phyloP scores from a whole-genome alignment of 2,888 invertebrate genomes.

The Chouioia cunea region DNA sequence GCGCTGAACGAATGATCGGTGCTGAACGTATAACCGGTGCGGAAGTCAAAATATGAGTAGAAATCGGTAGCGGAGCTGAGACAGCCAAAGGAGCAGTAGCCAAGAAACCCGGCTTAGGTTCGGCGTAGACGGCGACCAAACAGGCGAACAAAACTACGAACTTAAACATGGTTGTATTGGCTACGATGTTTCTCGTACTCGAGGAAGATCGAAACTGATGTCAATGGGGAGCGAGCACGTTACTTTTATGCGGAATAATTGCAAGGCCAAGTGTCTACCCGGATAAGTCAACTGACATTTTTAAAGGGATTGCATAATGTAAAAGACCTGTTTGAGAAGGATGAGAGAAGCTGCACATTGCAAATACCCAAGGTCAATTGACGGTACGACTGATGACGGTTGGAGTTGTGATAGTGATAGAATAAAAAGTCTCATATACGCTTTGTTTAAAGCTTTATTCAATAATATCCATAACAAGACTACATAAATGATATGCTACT shows the following conservation, averaged over 20 bases:
- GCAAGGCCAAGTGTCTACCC: no score
- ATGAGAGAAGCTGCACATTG: no score
- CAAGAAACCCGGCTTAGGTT: background rate
- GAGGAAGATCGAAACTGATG: constrained; percentile 22
- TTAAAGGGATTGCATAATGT: no score
- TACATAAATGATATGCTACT: no score
- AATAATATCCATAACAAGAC: no score
- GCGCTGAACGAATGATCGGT: constrained; percentile 4
- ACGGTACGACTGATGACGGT: no score
- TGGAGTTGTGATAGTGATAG: no score
- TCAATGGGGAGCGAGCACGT: background rate
- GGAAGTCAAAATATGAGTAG: background rate
- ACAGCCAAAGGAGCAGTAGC: background rate
- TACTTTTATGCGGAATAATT: constrained; percentile 15
- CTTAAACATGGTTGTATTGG: constrained; percentile 6
- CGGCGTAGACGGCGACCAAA: constrained; percentile 23
- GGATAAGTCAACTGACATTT: no score
- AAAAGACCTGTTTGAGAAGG: no score
- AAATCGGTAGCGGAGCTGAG: background rate
- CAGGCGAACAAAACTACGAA: constrained; percentile 5
- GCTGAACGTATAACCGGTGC: background rate
- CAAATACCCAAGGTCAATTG: no score
- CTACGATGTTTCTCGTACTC: constrained; percentile 1
- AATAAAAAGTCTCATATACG: no score
- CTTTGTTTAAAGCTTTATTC: no score